Percentiles rank a stretch among this genome's conserved stretches.
These are phyloP conservation scores for Syngnathoides biaculeatus DNA, from an alignment of 2,113 vertebrate species.

Conservation along the genomic window DNA sequence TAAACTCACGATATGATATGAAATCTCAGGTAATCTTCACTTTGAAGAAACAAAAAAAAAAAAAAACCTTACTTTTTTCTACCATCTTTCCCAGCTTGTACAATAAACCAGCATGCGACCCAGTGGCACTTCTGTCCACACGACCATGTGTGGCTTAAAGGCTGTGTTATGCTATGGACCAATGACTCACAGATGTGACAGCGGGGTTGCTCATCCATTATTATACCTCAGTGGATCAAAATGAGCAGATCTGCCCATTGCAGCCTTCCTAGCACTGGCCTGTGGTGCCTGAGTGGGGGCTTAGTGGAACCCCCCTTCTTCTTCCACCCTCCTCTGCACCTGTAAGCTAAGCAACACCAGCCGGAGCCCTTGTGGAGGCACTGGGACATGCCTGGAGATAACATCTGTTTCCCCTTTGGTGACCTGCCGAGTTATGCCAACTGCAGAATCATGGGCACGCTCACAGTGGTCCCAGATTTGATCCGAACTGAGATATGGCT, in stretches of 20 bases:
- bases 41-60: neutral
- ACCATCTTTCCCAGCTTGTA: conserved; percentile 36
- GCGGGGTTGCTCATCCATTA: conserved; percentile 80
- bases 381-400: conserved; percentile 72
- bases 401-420: conserved; percentile 73
- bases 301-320: conserved; percentile 37
- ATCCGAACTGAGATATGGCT: conserved; percentile 59
- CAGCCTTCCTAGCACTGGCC: conserved; percentile 37
- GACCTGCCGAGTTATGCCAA: conserved; percentile 68
- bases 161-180: conserved; percentile 58
- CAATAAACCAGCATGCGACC: conserved; percentile 42
- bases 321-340: conserved; percentile 57
- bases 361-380: conserved; percentile 37
- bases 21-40: neutral
- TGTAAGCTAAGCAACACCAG: conserved; percentile 68
- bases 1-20: neutral
- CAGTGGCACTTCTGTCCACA: conserved; percentile 50
- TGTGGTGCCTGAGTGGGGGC: conserved; percentile 44
- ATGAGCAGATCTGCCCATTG: conserved; percentile 67
- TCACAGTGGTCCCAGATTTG: conserved; percentile 52
- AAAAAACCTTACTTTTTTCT: conserved; percentile 2
- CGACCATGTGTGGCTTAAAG: conserved; percentile 65
- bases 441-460: conserved; percentile 66
- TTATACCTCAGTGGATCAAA: conserved; percentile 78
- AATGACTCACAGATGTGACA: conserved; percentile 72